phyloP scores from a whole-genome alignment of 2,797 vertebrate genomes.

The Pristis pectinata region DNA sequence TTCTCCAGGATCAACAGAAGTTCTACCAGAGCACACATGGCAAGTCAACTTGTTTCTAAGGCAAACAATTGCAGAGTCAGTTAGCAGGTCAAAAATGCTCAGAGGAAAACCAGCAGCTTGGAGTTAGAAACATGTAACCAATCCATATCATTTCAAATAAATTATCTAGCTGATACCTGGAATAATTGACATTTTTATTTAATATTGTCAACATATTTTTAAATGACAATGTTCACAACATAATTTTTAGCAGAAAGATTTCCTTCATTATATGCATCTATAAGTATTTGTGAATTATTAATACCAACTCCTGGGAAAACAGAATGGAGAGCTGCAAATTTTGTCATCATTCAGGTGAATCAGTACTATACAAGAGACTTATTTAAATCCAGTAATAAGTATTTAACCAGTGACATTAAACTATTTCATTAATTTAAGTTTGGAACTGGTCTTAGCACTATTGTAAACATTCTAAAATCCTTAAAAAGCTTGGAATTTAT shows the following conservation, averaged over 20 bases:
- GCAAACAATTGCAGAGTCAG: too few relatives aligned
- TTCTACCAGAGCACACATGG: background rate
- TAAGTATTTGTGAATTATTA: conserved; percentile 13
- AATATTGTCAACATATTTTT: background rate
- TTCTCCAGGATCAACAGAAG: background rate
- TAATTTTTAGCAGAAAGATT: background rate
- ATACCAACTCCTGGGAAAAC: background rate
- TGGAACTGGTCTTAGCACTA: background rate
- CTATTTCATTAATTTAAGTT: background rate
- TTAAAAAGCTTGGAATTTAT: background rate
- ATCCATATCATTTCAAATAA: background rate
- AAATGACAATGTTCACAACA: background rate
- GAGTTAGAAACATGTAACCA: too few relatives aligned
- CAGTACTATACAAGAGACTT: background rate
- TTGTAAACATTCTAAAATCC: background rate
- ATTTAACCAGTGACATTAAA: background rate
- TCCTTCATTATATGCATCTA: background rate
- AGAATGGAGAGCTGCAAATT: background rate
- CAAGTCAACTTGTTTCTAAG: background rate
- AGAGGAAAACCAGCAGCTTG: too few relatives aligned
- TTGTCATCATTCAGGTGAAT: background rate
- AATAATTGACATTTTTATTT: background rate
- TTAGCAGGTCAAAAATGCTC: too few relatives aligned
- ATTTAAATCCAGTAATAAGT: background rate
- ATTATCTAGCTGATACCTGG: background rate